These are phyloP conservation scores for Porites lobata DNA, from an alignment of 92 coral and sea anemone species.

Conservation along the genomic window DNA sequence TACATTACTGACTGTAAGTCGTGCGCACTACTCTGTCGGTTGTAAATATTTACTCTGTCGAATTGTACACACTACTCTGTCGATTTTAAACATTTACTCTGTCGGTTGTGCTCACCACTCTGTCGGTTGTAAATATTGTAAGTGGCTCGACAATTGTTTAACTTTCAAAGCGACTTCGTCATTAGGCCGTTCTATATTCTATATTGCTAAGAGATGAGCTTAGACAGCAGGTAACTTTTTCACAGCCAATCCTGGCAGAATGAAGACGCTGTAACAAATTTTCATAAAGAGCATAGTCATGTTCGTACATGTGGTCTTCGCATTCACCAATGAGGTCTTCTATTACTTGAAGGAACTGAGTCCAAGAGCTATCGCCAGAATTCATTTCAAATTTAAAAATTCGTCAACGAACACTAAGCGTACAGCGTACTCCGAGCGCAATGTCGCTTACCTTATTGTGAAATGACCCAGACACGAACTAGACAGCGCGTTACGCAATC, in stretches of 20 bases:
- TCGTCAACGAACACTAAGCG: too few species aligned
- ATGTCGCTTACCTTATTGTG: too few species aligned
- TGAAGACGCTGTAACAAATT: background rate
- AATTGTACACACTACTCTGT: too few species aligned
- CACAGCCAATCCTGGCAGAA: background rate
- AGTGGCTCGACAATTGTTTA: background rate
- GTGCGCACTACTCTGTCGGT: too few species aligned
- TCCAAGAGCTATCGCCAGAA: background rate
- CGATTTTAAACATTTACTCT: too few species aligned
- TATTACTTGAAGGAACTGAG: background rate
- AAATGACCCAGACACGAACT: too few species aligned
- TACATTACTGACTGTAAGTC: too few species aligned
- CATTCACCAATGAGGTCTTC: slow-evolving; percentile 20
- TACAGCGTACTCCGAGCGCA: too few species aligned
- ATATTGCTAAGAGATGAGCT: background rate
- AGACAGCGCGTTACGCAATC: too few species aligned
- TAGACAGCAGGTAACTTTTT: background rate
- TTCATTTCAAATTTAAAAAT: background rate
- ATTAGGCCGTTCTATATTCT: background rate
- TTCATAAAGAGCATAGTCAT: slow-evolving; percentile 1
- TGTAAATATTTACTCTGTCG: too few species aligned
- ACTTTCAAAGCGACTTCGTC: background rate
- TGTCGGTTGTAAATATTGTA: too few species aligned
- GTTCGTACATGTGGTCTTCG: slow-evolving; percentile 1
- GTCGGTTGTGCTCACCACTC: too few species aligned